Percentiles rank a stretch among this genome's conserved stretches.
Conservation (phyloP, 2,797 vertebrate species). For the Pangasius djambal region DNA sequence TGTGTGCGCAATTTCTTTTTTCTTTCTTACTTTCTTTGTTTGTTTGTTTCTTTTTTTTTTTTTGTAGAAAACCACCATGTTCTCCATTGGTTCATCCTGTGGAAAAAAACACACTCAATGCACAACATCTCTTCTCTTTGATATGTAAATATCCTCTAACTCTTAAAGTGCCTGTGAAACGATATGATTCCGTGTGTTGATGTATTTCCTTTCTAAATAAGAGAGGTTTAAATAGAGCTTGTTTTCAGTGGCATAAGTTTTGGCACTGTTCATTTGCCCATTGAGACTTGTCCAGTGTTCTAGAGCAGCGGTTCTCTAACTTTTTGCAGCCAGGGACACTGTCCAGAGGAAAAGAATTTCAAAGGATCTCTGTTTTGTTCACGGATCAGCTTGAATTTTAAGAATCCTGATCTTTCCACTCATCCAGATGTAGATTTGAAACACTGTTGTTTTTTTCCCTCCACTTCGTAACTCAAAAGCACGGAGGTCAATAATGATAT, state of each 20-base stretch:
- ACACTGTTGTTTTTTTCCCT: too few species aligned
- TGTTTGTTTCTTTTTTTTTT: too few species aligned
- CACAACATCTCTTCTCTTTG: not conserved
- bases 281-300: not conserved
- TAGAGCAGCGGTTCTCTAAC: not conserved
- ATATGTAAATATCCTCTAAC: not conserved
- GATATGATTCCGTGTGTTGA: not conserved
- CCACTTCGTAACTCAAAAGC: too few species aligned
- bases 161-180: not conserved
- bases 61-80: not conserved
- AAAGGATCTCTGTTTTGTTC: not conserved
- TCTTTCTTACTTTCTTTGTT: not conserved
- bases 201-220: not conserved
- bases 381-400: not conserved
- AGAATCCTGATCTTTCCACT: conserved; percentile 1
- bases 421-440: not conserved
- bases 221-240: not conserved
- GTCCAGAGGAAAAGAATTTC: not conserved
- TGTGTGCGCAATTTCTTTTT: not conserved
- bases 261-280: not conserved
- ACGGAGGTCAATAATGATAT: too few species aligned
- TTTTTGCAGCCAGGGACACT: not conserved
- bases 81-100: not conserved
- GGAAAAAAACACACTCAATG: not conserved
- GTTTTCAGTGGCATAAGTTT: not conserved